Evolutionary conservation across 2,888 invertebrate species (phyloP).

Genomic region (Heteropelma amictum): DNA sequence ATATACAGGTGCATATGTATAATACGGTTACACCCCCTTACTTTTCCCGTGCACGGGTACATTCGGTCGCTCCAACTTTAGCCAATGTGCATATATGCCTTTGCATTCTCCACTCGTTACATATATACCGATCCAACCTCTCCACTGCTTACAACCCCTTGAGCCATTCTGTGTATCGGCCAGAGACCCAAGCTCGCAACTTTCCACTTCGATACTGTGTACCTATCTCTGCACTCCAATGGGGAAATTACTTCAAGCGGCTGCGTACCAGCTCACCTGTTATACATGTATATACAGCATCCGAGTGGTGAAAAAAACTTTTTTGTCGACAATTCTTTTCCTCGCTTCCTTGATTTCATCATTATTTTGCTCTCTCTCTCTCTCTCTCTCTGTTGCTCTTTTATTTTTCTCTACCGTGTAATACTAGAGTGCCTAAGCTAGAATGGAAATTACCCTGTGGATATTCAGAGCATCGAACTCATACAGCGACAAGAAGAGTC

Average conservation of each 20-base stretch:
- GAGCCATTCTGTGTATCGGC: conserved; percentile 11
- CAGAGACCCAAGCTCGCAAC: conserved; percentile 25
- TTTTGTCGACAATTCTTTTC: conserved; percentile 8
- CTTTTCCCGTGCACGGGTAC: conserved; percentile 15
- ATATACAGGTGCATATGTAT: not conserved
- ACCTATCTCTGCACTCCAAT: conserved; percentile 38
- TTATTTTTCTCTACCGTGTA: not conserved
- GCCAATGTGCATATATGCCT: not conserved
- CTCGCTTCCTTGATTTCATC: not conserved
- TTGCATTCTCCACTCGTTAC: conserved; percentile 4
- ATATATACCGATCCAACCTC: not conserved
- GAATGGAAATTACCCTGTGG: not conserved
- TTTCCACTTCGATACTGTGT: conserved; percentile 39
- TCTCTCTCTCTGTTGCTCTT: not conserved
- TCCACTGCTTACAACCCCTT: not conserved
- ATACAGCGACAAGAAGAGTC: not conserved
- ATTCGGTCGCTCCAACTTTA: conserved; percentile 1
- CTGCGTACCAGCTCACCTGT: not conserved
- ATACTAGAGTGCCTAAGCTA: not conserved
- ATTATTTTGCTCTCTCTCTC: not conserved
- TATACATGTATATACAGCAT: not conserved
- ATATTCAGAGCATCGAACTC: not conserved
- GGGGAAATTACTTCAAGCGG: conserved; percentile 38
- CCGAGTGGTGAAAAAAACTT: not conserved
- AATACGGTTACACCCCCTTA: not conserved